phyloP scores from a whole-genome alignment of 2,113 vertebrate species.

The Egretta garzetta region DNA sequence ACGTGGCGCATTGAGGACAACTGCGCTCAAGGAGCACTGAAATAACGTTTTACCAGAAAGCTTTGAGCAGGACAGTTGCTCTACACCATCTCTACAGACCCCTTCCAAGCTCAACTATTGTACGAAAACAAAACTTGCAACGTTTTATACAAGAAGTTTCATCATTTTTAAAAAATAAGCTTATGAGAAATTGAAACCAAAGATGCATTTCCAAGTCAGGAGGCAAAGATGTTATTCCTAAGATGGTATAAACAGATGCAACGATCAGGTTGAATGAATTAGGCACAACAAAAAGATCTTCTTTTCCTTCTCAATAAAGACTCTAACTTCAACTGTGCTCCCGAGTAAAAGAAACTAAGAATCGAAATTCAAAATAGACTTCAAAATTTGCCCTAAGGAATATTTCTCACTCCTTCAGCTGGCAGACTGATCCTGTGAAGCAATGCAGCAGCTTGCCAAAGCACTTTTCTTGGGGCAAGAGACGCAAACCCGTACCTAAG shows the following conservation, averaged over 20 bases:
- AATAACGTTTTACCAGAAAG: neutral
- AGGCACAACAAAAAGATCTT: neutral
- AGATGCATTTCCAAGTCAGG: rapidly evolving
- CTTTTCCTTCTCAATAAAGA: neutral
- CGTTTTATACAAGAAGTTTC: rapidly evolving
- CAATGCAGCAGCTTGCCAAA: neutral
- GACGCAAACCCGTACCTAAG: neutral
- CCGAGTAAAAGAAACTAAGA: neutral
- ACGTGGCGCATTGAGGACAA: neutral
- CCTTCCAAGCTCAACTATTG: neutral
- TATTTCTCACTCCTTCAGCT: neutral
- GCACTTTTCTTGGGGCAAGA: neutral
- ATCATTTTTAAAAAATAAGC: neutral
- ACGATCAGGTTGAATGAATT: neutral
- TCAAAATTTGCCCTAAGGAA: neutral
- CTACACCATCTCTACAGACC: neutral
- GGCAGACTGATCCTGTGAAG: neutral
- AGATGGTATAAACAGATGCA: neutral
- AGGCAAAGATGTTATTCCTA: neutral
- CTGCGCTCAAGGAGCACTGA: neutral
- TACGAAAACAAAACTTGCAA: neutral
- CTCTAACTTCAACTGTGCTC: neutral
- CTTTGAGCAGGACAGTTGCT: neutral
- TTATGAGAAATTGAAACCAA: neutral
- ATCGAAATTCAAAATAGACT: neutral